Evolutionary conservation across 2,888 invertebrate species (phyloP).

Genomic region (Rhagonycha fulva): DNA sequence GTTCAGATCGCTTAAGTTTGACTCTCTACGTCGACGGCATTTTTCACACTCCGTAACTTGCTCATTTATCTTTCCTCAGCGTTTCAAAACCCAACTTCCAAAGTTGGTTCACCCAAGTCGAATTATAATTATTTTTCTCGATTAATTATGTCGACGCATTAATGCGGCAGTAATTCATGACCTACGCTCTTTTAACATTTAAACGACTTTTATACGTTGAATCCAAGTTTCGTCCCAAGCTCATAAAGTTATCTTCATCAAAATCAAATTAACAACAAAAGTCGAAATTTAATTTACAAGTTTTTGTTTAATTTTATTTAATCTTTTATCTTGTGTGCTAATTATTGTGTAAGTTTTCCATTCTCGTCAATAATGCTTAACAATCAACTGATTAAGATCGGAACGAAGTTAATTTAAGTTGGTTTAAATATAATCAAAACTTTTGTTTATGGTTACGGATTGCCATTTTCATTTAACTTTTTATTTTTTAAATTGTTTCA

Average conservation of each 20-base stretch:
- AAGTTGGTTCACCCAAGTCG: not conserved
- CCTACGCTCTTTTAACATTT: not conserved
- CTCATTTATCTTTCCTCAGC: not conserved
- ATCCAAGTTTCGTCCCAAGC: not conserved
- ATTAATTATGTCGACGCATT: not conserved
- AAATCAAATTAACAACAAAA: not conserved
- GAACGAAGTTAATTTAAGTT: not conserved
- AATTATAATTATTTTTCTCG: not conserved
- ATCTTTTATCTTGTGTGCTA: not conserved
- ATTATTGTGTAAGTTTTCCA: not conserved
- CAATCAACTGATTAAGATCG: not conserved
- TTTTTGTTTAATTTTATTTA: not conserved
- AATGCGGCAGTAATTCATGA: not conserved
- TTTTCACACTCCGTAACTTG: not conserved
- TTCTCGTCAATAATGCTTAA: not conserved
- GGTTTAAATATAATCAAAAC: not conserved
- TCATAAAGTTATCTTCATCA: not conserved
- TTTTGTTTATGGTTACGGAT: not conserved
- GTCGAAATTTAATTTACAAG: not conserved
- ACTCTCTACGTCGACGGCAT: too few relatives aligned
- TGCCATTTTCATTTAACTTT: not conserved
- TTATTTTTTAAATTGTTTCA: not conserved
- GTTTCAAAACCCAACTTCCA: not conserved
- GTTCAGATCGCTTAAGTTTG: not conserved
- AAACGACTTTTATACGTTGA: not conserved